These are phyloP conservation scores for Xanthia togata DNA, from an alignment of 2,888 invertebrate genomes.

Conservation along the genomic window DNA sequence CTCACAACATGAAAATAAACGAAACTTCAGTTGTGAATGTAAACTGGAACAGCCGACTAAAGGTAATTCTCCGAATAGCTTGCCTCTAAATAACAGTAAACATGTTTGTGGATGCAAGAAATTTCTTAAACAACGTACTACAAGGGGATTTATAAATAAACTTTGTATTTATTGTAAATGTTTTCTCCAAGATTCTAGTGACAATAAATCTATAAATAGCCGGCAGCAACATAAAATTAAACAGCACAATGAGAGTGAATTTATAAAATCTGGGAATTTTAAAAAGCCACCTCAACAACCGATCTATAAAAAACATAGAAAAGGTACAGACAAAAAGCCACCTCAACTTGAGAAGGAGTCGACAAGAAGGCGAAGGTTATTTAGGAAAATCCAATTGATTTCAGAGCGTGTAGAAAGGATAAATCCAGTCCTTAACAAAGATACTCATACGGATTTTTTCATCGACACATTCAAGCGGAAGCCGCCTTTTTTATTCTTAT, in stretches of 20 bases:
- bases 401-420: conserved; percentile 22
- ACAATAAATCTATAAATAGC: background rate
- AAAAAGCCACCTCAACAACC: background rate
- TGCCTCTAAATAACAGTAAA: background rate
- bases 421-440: background rate
- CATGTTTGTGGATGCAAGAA: background rate
- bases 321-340: background rate
- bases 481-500: conserved; percentile 1
- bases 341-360: no score
- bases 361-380: background rate
- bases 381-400: background rate
- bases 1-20: background rate
- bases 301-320: background rate
- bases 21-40: background rate
- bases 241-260: background rate
- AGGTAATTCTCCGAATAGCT: background rate
- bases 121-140: background rate
- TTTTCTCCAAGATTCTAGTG: conserved; percentile 1
- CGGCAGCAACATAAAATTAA: background rate
- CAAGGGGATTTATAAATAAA: background rate
- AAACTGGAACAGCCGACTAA: background rate
- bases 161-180: background rate
- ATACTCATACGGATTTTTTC: background rate
- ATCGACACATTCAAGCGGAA: background rate
- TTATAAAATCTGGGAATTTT: background rate